Conservation (phyloP, 1,140 invertebrate genomes). For the Phocides pigmalion region DNA sequence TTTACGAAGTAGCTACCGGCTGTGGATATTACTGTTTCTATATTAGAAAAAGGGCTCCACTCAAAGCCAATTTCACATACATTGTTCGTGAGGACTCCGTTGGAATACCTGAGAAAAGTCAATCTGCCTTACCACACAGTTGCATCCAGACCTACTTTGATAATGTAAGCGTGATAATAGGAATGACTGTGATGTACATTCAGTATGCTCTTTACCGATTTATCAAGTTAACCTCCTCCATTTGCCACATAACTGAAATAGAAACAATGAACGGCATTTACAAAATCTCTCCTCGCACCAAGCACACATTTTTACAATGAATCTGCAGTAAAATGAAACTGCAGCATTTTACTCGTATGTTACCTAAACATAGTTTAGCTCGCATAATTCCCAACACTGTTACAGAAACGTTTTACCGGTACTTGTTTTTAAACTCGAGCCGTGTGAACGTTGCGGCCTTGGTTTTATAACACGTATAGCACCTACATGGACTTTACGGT, state of each 20-base stretch:
- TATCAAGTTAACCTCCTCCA: not conserved
- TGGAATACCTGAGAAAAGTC: no score
- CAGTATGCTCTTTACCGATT: no score
- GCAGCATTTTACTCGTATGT: constrained; percentile 9
- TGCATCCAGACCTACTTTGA: no score
- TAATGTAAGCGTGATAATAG: no score
- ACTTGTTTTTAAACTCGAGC: constrained; percentile 34
- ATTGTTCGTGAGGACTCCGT: no score
- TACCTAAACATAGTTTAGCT: constrained; percentile 27
- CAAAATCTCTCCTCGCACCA: not conserved
- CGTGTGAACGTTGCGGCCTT: constrained; percentile 71
- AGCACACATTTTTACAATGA: constrained; percentile 10
- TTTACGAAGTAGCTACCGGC: no score
- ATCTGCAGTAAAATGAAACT: constrained; percentile 5
- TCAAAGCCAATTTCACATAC: no score
- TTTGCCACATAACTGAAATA: not conserved
- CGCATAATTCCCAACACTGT: constrained; percentile 28
- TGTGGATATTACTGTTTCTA: no score
- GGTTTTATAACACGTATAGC: constrained; percentile 45
- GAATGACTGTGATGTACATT: no score
- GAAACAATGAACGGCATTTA: not conserved
- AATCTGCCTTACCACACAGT: no score
- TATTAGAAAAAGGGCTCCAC: no score
- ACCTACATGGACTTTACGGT: constrained; percentile 35
- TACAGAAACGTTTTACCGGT: constrained; percentile 35